A percentile compares a stretch with the other conserved stretches of the same genome.
These are phyloP conservation scores for Buathra laborator DNA, from an alignment of 2,888 invertebrate genomes.

Conservation along the genomic window DNA sequence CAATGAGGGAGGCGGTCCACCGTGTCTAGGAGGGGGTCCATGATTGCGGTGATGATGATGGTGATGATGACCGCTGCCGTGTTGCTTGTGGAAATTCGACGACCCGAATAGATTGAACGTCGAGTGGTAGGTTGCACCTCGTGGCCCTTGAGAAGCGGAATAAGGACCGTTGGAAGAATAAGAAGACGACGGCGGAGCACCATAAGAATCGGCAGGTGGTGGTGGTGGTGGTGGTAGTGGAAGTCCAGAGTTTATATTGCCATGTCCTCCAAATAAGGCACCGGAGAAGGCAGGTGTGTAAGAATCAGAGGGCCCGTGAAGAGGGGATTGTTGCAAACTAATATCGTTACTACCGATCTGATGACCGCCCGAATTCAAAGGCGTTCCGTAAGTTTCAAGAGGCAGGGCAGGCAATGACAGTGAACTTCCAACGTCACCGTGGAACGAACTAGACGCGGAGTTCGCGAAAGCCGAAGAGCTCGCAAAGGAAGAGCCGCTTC, in stretches of 20 bases:
- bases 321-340: constrained; percentile 74
- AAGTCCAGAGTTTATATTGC: constrained; percentile 42
- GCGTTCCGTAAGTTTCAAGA: constrained; percentile 64
- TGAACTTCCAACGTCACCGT: constrained; percentile 31
- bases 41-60: constrained; percentile 66
- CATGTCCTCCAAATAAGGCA: constrained; percentile 54
- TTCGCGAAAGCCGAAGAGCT: constrained; percentile 59
- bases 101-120: constrained; percentile 43
- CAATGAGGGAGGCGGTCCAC: constrained; percentile 72
- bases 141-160: constrained; percentile 81
- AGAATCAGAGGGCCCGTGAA: constrained; percentile 62
- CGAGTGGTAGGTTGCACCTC: constrained; percentile 58
- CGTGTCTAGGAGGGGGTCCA: constrained; percentile 63
- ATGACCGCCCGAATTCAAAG: constrained; percentile 47
- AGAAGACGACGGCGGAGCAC: constrained; percentile 78
- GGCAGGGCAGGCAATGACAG: constrained; percentile 39
- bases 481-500: constrained; percentile 56
- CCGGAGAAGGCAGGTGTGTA: constrained; percentile 66
- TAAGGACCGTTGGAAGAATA: constrained; percentile 83
- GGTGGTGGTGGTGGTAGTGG: constrained; percentile 61
- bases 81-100: constrained; percentile 59
- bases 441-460: constrained; percentile 43
- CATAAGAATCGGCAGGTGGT: constrained; percentile 75
- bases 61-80: constrained; percentile 83
- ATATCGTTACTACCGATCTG: constrained; percentile 72